phyloP scores from a whole-genome alignment of 2,113 vertebrate species.

The Phocoena sinus region DNA sequence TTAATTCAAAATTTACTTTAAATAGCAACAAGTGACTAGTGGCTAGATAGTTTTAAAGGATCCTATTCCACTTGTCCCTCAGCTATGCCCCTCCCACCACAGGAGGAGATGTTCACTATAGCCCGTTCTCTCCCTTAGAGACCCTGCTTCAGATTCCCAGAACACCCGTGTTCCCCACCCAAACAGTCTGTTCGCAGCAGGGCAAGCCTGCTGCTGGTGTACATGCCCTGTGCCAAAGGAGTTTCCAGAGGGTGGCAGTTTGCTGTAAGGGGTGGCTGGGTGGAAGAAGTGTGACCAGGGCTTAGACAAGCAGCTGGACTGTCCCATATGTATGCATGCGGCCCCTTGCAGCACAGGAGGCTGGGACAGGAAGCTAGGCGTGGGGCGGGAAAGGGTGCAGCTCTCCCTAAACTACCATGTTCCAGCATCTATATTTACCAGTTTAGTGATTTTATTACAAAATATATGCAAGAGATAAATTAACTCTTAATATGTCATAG shows the following conservation, averaged over 20 bases:
- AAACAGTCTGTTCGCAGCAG: not conserved
- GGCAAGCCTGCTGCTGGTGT: not conserved
- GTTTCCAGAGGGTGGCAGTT: not conserved
- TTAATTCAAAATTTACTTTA: not conserved
- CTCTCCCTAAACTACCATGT: not conserved
- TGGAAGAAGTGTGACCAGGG: not conserved
- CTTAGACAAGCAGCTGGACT: not conserved
- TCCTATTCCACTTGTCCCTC: not conserved
- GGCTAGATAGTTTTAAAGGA: not conserved
- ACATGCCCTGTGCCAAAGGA: not conserved
- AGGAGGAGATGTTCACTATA: not conserved
- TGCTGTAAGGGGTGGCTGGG: not conserved
- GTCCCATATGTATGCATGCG: not conserved
- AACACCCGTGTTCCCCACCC: not conserved
- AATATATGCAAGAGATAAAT: not conserved
- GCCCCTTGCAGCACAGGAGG: not conserved
- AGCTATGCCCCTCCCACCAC: not conserved
- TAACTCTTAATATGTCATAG: not conserved
- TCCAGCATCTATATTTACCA: not conserved
- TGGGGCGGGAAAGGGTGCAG: not conserved
- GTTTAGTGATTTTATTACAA: not conserved
- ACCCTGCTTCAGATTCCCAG: not conserved
- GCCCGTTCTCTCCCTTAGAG: fast-evolving
- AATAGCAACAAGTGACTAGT: not conserved
- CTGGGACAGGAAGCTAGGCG: not conserved